These are phyloP conservation scores for Bimastos eiseni DNA, from an alignment of 2,888 invertebrate genomes.

Conservation along the genomic window DNA sequence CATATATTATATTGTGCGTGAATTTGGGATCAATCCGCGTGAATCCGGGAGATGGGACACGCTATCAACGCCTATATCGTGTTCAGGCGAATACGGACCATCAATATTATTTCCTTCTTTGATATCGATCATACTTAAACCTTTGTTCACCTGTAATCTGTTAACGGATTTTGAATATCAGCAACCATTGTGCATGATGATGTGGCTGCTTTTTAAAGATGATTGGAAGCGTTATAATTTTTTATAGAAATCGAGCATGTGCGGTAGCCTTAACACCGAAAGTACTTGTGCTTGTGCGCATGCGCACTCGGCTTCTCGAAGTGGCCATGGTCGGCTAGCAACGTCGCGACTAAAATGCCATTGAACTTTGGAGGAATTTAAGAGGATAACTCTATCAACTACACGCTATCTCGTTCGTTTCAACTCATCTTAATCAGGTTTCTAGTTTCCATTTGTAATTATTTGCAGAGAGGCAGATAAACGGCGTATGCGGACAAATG, in stretches of 20 bases:
- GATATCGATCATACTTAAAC: too few relatives aligned
- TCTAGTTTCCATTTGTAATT: background rate
- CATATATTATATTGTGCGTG: too few relatives aligned
- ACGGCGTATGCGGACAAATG: background rate
- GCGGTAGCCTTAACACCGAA: background rate
- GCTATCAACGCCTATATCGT: too few relatives aligned
- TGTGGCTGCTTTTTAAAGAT: too few relatives aligned
- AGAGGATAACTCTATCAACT: background rate
- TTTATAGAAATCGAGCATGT: background rate
- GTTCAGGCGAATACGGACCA: too few relatives aligned
- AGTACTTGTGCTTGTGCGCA: background rate
- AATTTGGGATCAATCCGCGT: too few relatives aligned
- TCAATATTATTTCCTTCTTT: too few relatives aligned
- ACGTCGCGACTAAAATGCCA: background rate
- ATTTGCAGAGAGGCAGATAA: background rate
- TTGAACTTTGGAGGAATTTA: background rate
- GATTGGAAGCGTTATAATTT: too few relatives aligned
- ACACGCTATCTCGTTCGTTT: background rate
- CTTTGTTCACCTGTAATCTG: too few relatives aligned
- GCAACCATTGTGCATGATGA: too few relatives aligned
- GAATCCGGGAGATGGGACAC: too few relatives aligned
- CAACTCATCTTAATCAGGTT: background rate
- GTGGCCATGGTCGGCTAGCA: slow-evolving; percentile 13
- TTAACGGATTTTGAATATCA: too few relatives aligned
- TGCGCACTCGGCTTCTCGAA: background rate